Evolutionary conservation across 2,888 invertebrate genomes (phyloP), one percentile per base, ranked within the genome.

Genomic region (Eupeodes luniger): DNA sequence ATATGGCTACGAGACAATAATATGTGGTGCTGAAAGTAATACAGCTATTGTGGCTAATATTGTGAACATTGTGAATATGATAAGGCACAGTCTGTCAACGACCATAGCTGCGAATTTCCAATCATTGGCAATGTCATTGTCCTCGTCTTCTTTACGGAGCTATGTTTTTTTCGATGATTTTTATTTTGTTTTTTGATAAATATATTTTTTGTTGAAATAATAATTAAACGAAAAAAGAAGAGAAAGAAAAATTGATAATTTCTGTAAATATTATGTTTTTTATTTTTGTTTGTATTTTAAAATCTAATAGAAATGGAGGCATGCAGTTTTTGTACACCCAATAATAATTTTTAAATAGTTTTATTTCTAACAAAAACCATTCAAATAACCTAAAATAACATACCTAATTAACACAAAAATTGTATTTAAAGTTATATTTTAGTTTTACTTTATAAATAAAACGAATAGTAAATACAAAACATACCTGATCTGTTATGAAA

Each of bases 41-140:
- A 98, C 98, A 95, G 98, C 98, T 95, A 98, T 96, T 94, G 98
- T 98, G 95, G 98, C 98, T 95, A 98, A 96, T 96, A 98, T 97
- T 95, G 98, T 98, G 96, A 98, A 98, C 95, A 98, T 96, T 95
- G 98, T 98, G 96, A 99, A 99, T 96, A 98, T 97, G 96, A 98
- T 98, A 96, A 99, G 97, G 97, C 99, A 99, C 96, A 99, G 96
- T 96, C 99, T 97, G 96, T 99, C 99, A 95, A 99, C 98, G 95
- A 99, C 99, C 98, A 99, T 98, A 94, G 99, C 99, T 94, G 99
- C 99, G 95, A 99, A 99, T 95, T 98, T 98, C 99, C 99, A 99
- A 96, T 99, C 98, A 95, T 98, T 97, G 94, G 98, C 97, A 94
- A 98, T 96, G 94, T 98, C 98, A 94, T 97, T 96, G 93, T 97